phyloP scores from a whole-genome alignment of 2,797 vertebrate genomes.

The Alouatta caraya region DNA sequence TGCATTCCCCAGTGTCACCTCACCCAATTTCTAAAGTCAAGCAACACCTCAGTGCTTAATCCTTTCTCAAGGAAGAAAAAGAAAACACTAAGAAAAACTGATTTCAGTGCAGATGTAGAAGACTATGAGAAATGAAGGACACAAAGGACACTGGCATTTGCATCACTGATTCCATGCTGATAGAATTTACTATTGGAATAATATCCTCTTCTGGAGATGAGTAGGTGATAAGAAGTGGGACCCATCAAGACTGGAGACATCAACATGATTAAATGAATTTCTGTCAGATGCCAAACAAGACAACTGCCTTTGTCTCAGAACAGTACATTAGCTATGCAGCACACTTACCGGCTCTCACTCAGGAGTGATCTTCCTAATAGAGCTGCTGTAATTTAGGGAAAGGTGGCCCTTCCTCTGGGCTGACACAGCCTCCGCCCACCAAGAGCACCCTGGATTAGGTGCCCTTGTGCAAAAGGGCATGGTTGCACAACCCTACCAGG shows the following conservation, averaged over 20 bases:
- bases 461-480: background rate
- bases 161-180: background rate
- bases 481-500: background rate
- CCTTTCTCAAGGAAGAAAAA: background rate
- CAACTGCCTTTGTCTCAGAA: background rate
- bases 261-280: background rate
- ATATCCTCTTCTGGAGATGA: background rate
- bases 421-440: background rate
- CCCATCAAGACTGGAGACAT: background rate
- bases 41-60: slow-evolving; percentile 13
- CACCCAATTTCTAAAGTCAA: slow-evolving; percentile 52
- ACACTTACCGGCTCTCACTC: background rate
- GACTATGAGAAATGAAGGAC: background rate
- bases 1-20: background rate
- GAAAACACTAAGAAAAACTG: background rate
- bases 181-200: background rate
- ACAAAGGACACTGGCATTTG: background rate
- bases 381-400: background rate
- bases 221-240: background rate
- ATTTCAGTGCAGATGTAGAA: background rate
- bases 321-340: background rate
- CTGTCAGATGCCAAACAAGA: background rate
- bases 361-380: background rate
- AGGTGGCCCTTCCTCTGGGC: background rate
- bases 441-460: background rate